Evolutionary conservation across 1,140 invertebrate genomes (phyloP).

Genomic region (Drosophila truncata): DNA sequence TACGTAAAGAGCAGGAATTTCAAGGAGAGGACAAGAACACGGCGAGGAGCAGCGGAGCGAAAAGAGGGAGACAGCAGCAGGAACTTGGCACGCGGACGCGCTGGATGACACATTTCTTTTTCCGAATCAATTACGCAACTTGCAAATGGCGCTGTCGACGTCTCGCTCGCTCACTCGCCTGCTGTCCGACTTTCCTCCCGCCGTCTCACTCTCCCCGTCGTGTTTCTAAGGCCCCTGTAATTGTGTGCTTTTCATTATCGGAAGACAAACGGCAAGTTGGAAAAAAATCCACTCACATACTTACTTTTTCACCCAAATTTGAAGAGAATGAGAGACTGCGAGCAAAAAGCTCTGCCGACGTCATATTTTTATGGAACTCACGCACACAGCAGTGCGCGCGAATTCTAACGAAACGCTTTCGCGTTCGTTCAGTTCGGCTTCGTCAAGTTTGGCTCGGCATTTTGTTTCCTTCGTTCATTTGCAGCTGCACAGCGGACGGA

Average conservation of each 20-base stretch:
- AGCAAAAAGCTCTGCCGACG: constrained; percentile 70
- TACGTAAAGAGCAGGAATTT: constrained; percentile 66
- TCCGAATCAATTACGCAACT: constrained; percentile 74
- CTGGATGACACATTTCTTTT: constrained; percentile 80
- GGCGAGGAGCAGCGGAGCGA: constrained; percentile 15
- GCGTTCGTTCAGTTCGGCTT: constrained; percentile 67
- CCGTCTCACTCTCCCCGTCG: constrained; percentile 25
- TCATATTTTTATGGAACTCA: constrained; percentile 80
- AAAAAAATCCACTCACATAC: constrained; percentile 53
- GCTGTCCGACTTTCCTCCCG: constrained; percentile 3
- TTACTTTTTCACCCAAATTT: constrained; percentile 74
- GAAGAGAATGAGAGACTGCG: constrained; percentile 33
- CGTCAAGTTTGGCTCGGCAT: constrained; percentile 67
- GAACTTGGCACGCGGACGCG: constrained; percentile 56
- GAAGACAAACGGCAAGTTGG: constrained; percentile 61
- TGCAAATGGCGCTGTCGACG: constrained; percentile 68
- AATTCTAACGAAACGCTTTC: constrained; percentile 71
- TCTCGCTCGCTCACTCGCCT: constrained; percentile 31
- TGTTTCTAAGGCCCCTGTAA: constrained; percentile 61
- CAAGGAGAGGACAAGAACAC: constrained; percentile 7
- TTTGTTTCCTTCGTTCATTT: constrained; percentile 76
- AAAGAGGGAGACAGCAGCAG: constrained; percentile 62
- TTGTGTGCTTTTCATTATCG: constrained; percentile 74
- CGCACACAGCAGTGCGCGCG: constrained; percentile 38
- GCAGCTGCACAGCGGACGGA: constrained; percentile 77